phyloP scores from a whole-genome alignment of 2,797 vertebrate genomes.

The Alfaro cultratus region DNA sequence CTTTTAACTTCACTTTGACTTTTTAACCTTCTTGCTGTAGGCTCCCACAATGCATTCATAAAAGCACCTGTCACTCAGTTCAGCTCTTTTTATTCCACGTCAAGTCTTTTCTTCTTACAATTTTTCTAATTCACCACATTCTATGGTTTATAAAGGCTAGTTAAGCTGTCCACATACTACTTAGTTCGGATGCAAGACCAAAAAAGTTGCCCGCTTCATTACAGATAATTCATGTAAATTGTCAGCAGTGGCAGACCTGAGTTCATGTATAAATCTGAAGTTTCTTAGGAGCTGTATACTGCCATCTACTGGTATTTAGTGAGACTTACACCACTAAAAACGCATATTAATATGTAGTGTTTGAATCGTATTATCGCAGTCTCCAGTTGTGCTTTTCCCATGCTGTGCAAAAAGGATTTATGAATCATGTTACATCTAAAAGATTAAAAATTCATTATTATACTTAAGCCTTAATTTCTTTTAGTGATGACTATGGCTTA shows the following conservation, averaged over 20 bases:
- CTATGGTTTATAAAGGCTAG: conserved; percentile 37
- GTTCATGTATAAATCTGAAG: not conserved
- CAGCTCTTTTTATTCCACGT: conserved; percentile 34
- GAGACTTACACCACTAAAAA: not conserved
- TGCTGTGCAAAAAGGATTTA: not conserved
- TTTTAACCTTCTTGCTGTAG: conserved; percentile 62
- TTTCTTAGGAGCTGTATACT: conserved; percentile 12
- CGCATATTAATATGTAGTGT: not conserved
- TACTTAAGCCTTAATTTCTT: not conserved
- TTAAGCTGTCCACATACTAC: not conserved
- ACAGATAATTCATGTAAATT: not conserved
- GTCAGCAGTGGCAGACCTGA: not conserved
- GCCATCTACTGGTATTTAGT: conserved; percentile 48
- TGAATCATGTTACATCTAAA: not conserved
- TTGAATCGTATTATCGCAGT: not conserved
- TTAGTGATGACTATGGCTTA: not conserved
- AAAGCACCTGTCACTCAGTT: conserved; percentile 65
- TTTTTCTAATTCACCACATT: conserved; percentile 52
- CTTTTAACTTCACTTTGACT: conserved; percentile 77
- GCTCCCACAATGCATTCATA: conserved; percentile 57
- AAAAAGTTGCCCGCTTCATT: not conserved
- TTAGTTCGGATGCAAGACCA: not conserved
- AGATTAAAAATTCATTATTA: not conserved
- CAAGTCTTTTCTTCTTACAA: conserved; percentile 20
- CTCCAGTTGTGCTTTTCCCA: not conserved